Evolutionary conservation across 92 coral and sea anemone genomes (phyloP), one percentile per base, ranked within the genome.

Genomic region (Galaxea fascicularis): DNA sequence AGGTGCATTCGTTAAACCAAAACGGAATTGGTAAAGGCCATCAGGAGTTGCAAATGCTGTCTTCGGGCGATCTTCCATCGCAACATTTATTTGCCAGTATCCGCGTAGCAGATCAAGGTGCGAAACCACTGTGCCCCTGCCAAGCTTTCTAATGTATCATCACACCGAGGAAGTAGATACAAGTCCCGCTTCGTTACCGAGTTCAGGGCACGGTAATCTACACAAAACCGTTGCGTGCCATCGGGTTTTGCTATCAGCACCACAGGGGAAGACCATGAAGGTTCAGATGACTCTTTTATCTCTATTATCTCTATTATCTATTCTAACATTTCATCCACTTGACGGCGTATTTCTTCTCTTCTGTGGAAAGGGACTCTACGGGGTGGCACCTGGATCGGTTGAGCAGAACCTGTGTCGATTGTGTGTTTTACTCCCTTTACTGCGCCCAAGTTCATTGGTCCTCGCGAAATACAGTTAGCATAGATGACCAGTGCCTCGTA

Each of bases 201-300:
- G 26, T 71, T n/a, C n/a, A n/a, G n/a, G 78, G 76, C 84, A 63
- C 72, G 78, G 51, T 20, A 89, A 82, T 1, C 80, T n/a, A n/a
- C n/a, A n/a, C n/a, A n/a, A n/a, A n/a, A n/a, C n/a, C n/a, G n/a
- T n/a, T n/a, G n/a, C n/a, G 17, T 4, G 93, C 85, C 92, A 26
- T 74, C 91, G n/a, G 74, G 80, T 26, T 74, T 88, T 12, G 52
- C 74, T 20, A 76, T 22, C 17, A 4, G 20, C 15, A 56, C 62
- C 62, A 89, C 85, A 25, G 92, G 88, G 20, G 85, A 79, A 51
- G 85, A 89, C 92, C 92, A 83, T 13, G 85, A 82, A 1, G 88
- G 72, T 6, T 70, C 31, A 22, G 88, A 89, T 4, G 82, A 76
- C 65, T 83, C 89, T 18, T 77, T 84, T 8, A 76, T 67, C 56